phyloP scores from a whole-genome alignment of 2,113 vertebrate species.

The Cryptomyrus ogoouensis region DNA sequence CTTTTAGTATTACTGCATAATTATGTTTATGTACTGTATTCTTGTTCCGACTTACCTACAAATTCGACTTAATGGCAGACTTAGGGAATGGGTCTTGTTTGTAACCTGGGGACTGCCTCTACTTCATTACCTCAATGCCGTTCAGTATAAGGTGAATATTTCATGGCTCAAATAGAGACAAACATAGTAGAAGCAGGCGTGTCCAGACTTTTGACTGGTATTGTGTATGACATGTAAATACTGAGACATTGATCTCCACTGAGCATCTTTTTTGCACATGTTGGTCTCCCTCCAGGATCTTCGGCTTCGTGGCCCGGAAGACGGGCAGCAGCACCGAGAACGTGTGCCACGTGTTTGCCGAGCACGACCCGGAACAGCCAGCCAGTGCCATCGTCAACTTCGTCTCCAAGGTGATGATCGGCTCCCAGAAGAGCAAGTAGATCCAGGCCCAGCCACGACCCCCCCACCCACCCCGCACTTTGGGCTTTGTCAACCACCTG shows the following conservation, averaged over 20 bases:
- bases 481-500: not conserved
- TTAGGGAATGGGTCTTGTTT: not conserved
- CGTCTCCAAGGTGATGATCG: constrained; percentile 96
- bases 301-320: constrained; percentile 88
- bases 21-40: too few relatives aligned
- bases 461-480: not conserved
- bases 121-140: not conserved
- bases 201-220: not conserved
- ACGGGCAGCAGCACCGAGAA: constrained; percentile 83
- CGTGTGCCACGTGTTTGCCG: constrained; percentile 87
- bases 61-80: not conserved
- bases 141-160: not conserved
- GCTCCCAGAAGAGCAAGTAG: constrained; percentile 78
- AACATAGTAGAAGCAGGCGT: not conserved
- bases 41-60: not conserved
- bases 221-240: not conserved
- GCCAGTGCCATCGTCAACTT: constrained; percentile 96
- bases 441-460: not conserved
- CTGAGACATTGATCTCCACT: not conserved
- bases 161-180: not conserved
- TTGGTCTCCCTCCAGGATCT: constrained; percentile 63
- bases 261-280: not conserved
- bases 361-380: constrained; percentile 90
- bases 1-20: too few relatives aligned
- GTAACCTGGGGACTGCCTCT: not conserved